Evolutionary conservation across 2,797 vertebrate species (phyloP), one percentile per base, ranked within the genome.

Genomic region (Microcaecilia unicolor): DNA sequence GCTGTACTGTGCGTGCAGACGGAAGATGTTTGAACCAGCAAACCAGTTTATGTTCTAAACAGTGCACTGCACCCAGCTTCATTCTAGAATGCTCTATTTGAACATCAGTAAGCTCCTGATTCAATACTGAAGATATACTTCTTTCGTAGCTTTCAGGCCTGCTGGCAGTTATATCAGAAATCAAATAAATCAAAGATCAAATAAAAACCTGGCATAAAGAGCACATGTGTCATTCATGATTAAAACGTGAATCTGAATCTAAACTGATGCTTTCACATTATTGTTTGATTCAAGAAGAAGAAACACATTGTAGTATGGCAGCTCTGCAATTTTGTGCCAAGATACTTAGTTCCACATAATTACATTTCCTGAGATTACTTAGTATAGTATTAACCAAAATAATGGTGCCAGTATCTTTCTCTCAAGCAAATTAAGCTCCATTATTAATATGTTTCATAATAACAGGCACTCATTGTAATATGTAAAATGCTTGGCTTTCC

Each of bases 371-470:
- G 16, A 28, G 41, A 17, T 18, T 15, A 24, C 46, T 36, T 39
- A 12, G 35, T 50, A 7, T 44, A n/a, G 22, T 32, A 35, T 23
- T 44, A 54, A 6, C 43, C 1, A 1, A 18, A 37, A 22, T 28
- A 56, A 61, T n/a, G 49, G 25, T 16, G 41, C 17, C 6, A 5
- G 18, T 58, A 55, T 59, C 58, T 65, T 56, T 62, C 63, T 74
- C 55, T 34, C 50, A 57, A 55, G 62, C 60, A 61, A 68, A 74
- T 80, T 74, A 58, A 72, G 47, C 70, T 67, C 64, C 30, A 31
- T 73, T 74, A 51, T n/a, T 67, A 55, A 72, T 82, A 74, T 78
- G 69, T 75, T 78, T 73, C 68, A 72, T 72, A 70, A 70, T 78
- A 72, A 74, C 68, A 59, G 22, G 7, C 34, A 49, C 67, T 76